These are phyloP conservation scores for Drosophila tripunctata DNA, from an alignment of 2,888 invertebrate genomes.

Conservation along the genomic window DNA sequence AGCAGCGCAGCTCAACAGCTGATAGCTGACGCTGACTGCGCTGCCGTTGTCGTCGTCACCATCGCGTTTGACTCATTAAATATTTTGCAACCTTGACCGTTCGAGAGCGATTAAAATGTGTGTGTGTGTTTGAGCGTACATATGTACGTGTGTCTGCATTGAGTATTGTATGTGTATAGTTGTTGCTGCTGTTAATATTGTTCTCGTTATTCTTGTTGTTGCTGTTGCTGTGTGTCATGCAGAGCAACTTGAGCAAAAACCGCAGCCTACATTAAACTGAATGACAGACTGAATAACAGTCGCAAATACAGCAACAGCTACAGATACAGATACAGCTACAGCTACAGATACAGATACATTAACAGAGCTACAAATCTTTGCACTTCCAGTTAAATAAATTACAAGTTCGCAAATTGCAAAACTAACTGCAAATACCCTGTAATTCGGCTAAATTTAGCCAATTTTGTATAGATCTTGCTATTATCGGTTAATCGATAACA, in stretches of 20 bases:
- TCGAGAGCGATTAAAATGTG: slow-evolving; percentile 77
- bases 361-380: not conserved
- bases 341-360: not conserved
- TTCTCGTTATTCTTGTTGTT: slow-evolving; percentile 12
- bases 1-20: slow-evolving; percentile 45
- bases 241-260: slow-evolving; percentile 32
- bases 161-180: slow-evolving; percentile 22
- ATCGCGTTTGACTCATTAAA: slow-evolving; percentile 77
- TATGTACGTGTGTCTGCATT: slow-evolving; percentile 18
- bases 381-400: slow-evolving; percentile 1
- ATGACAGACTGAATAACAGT: slow-evolving; percentile 12
- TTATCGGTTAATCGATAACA: not conserved
- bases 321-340: not conserved
- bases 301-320: not conserved
- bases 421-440: not conserved
- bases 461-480: too few species aligned
- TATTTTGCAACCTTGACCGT: slow-evolving; percentile 82
- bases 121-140: slow-evolving; percentile 13
- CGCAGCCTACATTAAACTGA: slow-evolving; percentile 17
- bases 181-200: slow-evolving; percentile 30
- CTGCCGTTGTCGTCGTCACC: slow-evolving; percentile 20
- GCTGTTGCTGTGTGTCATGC: slow-evolving; percentile 41
- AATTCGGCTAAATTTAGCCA: too few species aligned
- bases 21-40: slow-evolving; percentile 40
- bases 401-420: not conserved